Evolutionary conservation across 2,113 vertebrate genomes (phyloP).

Genomic region (Andinoacara biseriatus): DNA sequence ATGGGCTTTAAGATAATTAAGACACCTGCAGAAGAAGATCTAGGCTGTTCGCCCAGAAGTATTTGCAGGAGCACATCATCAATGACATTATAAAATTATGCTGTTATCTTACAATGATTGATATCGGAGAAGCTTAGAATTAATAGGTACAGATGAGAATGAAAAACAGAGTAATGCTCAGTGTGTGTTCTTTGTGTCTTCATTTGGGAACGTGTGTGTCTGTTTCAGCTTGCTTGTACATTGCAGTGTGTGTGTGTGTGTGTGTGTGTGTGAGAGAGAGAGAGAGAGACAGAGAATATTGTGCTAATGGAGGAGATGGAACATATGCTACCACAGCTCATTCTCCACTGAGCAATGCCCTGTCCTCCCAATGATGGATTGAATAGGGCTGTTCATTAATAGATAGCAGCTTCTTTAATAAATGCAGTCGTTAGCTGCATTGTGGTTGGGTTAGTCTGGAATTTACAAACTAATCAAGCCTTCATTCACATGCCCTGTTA

Average conservation of each 20-base stretch:
- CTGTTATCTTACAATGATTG: conserved; percentile 53
- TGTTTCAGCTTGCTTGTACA: not conserved
- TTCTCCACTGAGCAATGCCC: conserved; percentile 53
- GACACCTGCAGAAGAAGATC: conserved; percentile 35
- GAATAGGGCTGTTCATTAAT: conserved; percentile 59
- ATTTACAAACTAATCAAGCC: conserved; percentile 51
- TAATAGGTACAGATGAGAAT: conserved; percentile 50
- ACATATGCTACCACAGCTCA: conserved; percentile 64
- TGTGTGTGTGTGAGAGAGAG: too few species aligned
- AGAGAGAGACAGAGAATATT: conserved; percentile 29
- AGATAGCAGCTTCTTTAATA: conserved; percentile 64
- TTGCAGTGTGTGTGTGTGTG: not conserved
- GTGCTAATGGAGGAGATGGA: conserved; percentile 47
- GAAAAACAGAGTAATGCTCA: conserved; percentile 5
- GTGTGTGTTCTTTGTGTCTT: conserved; percentile 35
- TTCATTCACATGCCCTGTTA: not conserved
- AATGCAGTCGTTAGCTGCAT: conserved; percentile 61
- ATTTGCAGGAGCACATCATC: not conserved
- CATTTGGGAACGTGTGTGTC: conserved; percentile 10
- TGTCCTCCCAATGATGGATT: conserved; percentile 59
- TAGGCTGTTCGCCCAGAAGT: conserved; percentile 17
- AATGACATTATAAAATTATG: conserved; percentile 38
- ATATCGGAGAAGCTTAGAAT: conserved; percentile 41
- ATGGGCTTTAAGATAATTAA: conserved; percentile 34
- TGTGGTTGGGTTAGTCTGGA: conserved; percentile 36